A percentile compares a stretch with the other conserved stretches of the same genome.
These are phyloP conservation scores for Brachionus sp. DNA, from an alignment of 1,140 invertebrate genomes.

Conservation along the genomic window DNA sequence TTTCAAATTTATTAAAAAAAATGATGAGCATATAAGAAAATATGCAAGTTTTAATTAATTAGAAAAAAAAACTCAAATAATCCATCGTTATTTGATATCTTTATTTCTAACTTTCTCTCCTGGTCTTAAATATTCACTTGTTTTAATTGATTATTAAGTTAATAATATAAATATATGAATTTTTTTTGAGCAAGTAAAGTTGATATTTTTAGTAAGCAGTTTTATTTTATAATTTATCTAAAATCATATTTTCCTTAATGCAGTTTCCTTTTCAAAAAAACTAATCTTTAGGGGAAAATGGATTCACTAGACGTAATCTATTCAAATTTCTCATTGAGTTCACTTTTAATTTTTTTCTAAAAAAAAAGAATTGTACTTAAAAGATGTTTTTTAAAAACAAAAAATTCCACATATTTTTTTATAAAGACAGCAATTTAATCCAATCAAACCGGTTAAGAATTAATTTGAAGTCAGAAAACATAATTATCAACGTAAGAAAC, in stretches of 20 bases:
- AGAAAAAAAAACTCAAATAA: not conserved
- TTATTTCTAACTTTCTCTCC: constrained; percentile 23
- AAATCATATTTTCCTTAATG: not conserved
- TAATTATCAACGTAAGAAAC: not conserved
- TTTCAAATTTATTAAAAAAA: constrained; percentile 41
- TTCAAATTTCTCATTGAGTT: not conserved
- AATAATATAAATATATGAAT: not conserved
- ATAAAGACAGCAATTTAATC: not conserved
- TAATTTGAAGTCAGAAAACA: not conserved
- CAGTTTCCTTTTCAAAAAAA: not conserved
- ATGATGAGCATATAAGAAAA: constrained; percentile 7
- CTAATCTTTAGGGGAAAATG: not conserved
- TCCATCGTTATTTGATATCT: constrained; percentile 27
- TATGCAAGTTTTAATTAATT: constrained; percentile 10
- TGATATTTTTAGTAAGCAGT: not conserved
- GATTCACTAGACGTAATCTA: not conserved
- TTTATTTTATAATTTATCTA: not conserved
- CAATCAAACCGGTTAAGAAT: not conserved
- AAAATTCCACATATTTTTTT: not conserved
- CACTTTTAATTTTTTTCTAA: not conserved
- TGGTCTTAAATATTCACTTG: constrained; percentile 22
- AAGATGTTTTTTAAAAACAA: not conserved
- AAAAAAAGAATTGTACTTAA: not conserved
- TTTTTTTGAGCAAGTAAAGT: constrained; percentile 17
- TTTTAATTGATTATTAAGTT: constrained; percentile 36